These are phyloP conservation scores for Euthynnus affinis DNA, from an alignment of 2,797 vertebrate species.

Conservation along the genomic window DNA sequence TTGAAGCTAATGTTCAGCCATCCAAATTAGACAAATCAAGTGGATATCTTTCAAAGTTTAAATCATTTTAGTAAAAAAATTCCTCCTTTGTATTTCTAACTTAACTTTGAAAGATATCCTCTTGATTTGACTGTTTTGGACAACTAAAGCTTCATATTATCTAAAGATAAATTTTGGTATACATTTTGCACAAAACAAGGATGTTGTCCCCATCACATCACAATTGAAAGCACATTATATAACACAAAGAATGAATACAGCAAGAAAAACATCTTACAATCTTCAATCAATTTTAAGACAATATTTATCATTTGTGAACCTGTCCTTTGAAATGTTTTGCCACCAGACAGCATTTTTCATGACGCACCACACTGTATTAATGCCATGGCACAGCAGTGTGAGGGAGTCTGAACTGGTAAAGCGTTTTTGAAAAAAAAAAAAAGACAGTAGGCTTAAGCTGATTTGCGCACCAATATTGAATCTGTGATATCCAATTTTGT, in stretches of 20 bases:
- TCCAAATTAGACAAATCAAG: background rate
- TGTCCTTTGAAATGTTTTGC: constrained; percentile 1
- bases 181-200: no score
- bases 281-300: no score
- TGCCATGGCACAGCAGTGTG: background rate
- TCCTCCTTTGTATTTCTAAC: background rate
- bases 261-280: background rate
- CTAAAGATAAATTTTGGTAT: background rate
- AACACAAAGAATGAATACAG: background rate
- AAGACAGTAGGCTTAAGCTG: constrained; percentile 40
- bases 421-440: constrained; percentile 35
- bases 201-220: background rate
- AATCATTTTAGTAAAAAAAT: no score
- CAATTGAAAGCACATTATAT: no score
- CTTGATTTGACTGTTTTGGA: background rate
- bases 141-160: background rate
- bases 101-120: background rate
- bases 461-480: constrained; percentile 46
- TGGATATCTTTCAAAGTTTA: no score
- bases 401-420: constrained; percentile 28
- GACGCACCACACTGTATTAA: constrained; percentile 4
- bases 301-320: no score
- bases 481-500: constrained; percentile 43
- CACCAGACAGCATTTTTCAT: constrained; percentile 12
- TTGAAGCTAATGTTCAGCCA: background rate